A percentile compares a stretch with the other conserved stretches of the same genome.
Conservation (phyloP, 2,113 vertebrate genomes). For the Verasper variegatus region DNA sequence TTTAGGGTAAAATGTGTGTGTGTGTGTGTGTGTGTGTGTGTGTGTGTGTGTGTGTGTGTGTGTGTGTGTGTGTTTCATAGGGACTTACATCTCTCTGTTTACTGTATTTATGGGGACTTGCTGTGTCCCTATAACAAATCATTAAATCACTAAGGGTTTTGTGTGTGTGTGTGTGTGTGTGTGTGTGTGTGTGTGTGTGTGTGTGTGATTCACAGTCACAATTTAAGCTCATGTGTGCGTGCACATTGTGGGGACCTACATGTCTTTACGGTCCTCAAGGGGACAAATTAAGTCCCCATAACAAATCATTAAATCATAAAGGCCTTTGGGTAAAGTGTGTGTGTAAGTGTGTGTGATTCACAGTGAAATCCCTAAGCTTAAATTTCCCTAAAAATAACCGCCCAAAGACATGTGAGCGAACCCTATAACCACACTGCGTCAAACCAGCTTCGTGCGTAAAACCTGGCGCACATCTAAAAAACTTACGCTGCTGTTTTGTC, state of each 20-base stretch:
- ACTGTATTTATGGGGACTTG: no score
- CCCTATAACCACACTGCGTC: conserved; percentile 68
- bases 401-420: neutral
- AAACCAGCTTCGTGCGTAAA: conserved; percentile 66
- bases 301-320: neutral
- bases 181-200: no score
- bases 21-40: no score
- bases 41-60: no score
- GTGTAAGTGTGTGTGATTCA: neutral
- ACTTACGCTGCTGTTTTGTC: conserved; percentile 93
- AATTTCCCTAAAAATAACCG: neutral
- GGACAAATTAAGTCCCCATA: neutral
- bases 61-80: neutral
- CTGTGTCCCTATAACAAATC: no score
- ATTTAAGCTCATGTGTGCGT: neutral
- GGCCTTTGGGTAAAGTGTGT: neutral
- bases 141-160: no score
- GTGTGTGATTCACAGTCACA: no score
- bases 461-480: conserved; percentile 24
- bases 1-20: no score
- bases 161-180: no score
- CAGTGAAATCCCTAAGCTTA: neutral
- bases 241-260: neutral
- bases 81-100: no score
- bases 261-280: neutral